Evolutionary conservation across 2,113 vertebrate species (phyloP), one percentile per base, ranked within the genome.

Genomic region (Bubo blakistoni): DNA sequence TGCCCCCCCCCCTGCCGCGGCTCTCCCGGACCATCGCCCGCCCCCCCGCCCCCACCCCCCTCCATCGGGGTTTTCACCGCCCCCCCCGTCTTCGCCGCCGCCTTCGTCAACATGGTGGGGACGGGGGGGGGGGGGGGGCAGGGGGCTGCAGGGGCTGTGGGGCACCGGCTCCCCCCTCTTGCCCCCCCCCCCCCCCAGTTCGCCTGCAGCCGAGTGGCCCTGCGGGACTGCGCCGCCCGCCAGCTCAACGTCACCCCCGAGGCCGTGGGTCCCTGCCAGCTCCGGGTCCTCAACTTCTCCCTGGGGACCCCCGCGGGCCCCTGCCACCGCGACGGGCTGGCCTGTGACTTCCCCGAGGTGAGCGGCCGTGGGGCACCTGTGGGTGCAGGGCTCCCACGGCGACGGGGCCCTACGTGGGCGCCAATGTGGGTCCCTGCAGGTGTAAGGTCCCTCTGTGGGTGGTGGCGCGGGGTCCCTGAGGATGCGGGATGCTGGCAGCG

Each of bases 291-390:
- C 97, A 99, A 99, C 94, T 98, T 98, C 96, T 98, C 98, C 38
- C 90, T 98, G 58, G 98, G 98, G 29, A 97, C 98, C 18, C 98
- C 98, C 10, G 26, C 71, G 16, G 97, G 98, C 38, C 98, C 98
- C 86, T 99, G 99, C 96, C 98, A 98, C 3, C 98, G 87, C 8
- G 42, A 81, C 0, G 91, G 97, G 72, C 98, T 98, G 78, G 98
- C 96, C 96, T 99, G 99, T 83, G 98, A 98, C 95, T 99, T 99
- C 96, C 99, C 99, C 0, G 99, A 99, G 98, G 99, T 99, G 96
- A 96, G 97, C 11, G 6, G 6, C 62, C 0, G 0, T 0, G 13
- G 36, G 27, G 63, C 3, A 20, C 36, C 67, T 40, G 0, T 0
- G 44, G 69, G 21, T 46, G 58, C 49, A 6, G 73, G 38, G 47